Evolutionary conservation across 2,113 vertebrate genomes (phyloP).

Genomic region (Oreochromis tanganicae): DNA sequence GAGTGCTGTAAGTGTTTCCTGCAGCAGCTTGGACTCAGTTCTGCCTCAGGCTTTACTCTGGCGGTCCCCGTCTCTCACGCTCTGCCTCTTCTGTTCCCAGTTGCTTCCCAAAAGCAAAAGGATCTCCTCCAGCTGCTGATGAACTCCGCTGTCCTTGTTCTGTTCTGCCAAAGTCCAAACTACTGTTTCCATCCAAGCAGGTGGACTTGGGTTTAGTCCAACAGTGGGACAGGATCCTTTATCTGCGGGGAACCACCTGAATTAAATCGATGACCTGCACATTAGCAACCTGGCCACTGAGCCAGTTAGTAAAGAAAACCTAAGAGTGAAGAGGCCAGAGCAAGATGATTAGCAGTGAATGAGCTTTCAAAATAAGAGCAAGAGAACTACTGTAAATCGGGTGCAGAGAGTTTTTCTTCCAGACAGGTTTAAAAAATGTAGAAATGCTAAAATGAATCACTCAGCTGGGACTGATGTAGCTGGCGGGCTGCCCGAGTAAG

Average conservation of each 20-base stretch:
- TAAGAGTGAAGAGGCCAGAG: not conserved
- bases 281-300: not conserved
- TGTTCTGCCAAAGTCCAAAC: not conserved
- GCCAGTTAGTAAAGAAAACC: not conserved
- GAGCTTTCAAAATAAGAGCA: not conserved
- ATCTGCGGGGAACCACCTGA: accelerated
- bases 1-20: not conserved
- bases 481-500: accelerated
- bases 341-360: not conserved
- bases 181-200: not conserved
- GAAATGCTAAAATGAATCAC: not conserved
- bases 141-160: not conserved
- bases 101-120: not conserved
- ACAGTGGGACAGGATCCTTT: not conserved
- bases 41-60: not conserved
- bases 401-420: not conserved
- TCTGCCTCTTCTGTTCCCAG: not conserved
- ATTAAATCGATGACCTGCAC: not conserved
- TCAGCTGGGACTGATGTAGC: not conserved
- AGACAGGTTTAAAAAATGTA: not conserved
- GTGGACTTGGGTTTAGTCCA: not conserved
- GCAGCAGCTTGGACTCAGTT: not conserved
- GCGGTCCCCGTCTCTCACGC: accelerated
- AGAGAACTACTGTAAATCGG: not conserved
- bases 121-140: not conserved